These are phyloP conservation scores for Xestia sexstrigata DNA, from an alignment of 2,888 invertebrate genomes.

Conservation along the genomic window DNA sequence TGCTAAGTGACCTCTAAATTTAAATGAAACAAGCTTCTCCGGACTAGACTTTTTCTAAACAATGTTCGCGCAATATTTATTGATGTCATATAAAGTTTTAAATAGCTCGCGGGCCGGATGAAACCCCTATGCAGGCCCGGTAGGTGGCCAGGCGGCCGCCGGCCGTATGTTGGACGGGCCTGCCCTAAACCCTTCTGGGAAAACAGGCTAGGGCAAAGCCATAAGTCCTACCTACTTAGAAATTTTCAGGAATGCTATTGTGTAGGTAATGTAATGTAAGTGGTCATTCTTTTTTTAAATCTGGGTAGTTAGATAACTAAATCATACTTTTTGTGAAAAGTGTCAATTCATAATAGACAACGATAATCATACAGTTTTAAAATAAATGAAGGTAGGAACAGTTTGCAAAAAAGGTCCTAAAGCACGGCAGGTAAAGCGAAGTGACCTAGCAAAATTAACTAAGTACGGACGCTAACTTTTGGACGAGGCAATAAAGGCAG, in stretches of 20 bases:
- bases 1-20: too few species aligned
- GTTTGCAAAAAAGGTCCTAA: slow-evolving; percentile 9
- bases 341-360: not conserved
- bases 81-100: too few species aligned
- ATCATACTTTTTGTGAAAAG: not conserved
- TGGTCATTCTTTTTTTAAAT: not conserved
- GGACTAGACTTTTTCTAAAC: too few species aligned
- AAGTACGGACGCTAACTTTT: not conserved
- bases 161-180: too few species aligned
- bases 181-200: not conserved
- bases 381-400: not conserved
- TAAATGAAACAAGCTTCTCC: too few species aligned
- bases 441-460: slow-evolving; percentile 19
- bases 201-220: too few species aligned
- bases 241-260: not conserved
- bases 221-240: not conserved
- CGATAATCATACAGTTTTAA: not conserved
- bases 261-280: not conserved
- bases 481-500: not conserved
- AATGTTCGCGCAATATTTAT: too few species aligned
- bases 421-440: slow-evolving; percentile 11
- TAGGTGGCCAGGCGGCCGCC: too few species aligned
- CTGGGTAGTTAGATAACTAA: not conserved
- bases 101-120: too few species aligned
- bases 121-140: too few species aligned